Evolutionary conservation across 2,888 invertebrate species (phyloP).

Genomic region (Polydesmus complanatus): DNA sequence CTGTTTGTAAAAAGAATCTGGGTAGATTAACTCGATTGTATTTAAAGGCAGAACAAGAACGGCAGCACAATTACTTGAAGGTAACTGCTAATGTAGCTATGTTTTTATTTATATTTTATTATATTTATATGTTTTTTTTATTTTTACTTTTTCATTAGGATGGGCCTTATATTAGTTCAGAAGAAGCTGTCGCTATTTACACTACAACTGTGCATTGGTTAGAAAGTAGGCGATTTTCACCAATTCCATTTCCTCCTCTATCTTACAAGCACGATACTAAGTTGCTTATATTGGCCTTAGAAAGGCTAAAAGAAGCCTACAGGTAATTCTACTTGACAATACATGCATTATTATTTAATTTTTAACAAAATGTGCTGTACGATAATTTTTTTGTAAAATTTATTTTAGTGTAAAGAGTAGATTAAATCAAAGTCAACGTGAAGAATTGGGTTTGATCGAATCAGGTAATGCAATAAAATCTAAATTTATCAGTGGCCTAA

Average conservation of each 20-base stretch:
- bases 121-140: not conserved
- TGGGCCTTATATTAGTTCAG: conserved; percentile 97
- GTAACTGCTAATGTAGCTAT: conserved; percentile 31
- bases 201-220: conserved; percentile 99
- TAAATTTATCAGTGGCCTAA: no score
- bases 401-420: conserved; percentile 75
- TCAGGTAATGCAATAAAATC: no score
- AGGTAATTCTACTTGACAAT: conserved; percentile 33
- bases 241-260: conserved; percentile 97
- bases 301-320: conserved; percentile 93
- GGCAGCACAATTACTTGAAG: conserved; percentile 98
- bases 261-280: conserved; percentile 99
- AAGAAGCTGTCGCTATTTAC: conserved; percentile 99
- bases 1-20: conserved; percentile 98
- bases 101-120: conserved; percentile 1
- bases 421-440: conserved; percentile 95
- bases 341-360: not conserved
- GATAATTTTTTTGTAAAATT: not conserved
- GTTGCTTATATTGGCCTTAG: conserved; percentile 86
- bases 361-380: not conserved
- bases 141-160: conserved; percentile 45
- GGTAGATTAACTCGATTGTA: conserved; percentile 94
- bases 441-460: conserved; percentile 95
- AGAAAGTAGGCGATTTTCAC: conserved; percentile 94
- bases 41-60: conserved; percentile 92